A percentile compares a stretch with the other conserved stretches of the same genome.
Conservation (phyloP, 2,113 vertebrate species). For the Noctilio leporinus region DNA sequence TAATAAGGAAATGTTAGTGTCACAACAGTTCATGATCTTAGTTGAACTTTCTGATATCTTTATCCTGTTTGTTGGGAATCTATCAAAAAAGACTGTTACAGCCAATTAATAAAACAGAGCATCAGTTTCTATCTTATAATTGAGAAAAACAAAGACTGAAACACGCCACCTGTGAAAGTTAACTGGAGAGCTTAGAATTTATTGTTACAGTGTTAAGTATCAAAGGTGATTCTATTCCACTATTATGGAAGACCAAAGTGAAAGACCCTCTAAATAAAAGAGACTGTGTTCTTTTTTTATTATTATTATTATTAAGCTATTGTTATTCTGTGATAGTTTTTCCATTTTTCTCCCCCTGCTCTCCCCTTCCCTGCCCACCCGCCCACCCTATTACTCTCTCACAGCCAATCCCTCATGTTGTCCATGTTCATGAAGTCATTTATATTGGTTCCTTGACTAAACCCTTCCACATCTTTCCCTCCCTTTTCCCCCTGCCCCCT, state of each 20-base stretch:
- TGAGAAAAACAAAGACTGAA: not conserved
- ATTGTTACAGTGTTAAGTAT: not conserved
- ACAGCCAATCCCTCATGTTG: no score
- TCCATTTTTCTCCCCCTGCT: no score
- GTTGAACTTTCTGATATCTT: slow-evolving; percentile 8
- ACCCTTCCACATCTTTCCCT: no score
- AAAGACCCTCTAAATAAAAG: not conserved
- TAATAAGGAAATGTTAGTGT: not conserved
- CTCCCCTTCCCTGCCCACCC: no score
- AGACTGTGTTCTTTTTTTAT: not conserved
- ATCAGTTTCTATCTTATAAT: not conserved
- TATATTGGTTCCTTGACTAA: no score
- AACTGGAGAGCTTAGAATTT: not conserved
- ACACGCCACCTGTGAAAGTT: not conserved
- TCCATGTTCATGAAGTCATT: no score
- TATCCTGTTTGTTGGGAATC: not conserved
- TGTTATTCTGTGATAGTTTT: no score
- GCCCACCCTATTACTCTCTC: no score
- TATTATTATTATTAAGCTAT: no score
- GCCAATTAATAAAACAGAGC: not conserved
- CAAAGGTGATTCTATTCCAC: not conserved
- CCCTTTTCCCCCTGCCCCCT: no score
- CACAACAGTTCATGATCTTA: not conserved
- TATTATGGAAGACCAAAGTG: not conserved
- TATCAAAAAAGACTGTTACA: not conserved